Conservation (phyloP, 1,140 invertebrate genomes). For the Drosophila grimshawi region DNA sequence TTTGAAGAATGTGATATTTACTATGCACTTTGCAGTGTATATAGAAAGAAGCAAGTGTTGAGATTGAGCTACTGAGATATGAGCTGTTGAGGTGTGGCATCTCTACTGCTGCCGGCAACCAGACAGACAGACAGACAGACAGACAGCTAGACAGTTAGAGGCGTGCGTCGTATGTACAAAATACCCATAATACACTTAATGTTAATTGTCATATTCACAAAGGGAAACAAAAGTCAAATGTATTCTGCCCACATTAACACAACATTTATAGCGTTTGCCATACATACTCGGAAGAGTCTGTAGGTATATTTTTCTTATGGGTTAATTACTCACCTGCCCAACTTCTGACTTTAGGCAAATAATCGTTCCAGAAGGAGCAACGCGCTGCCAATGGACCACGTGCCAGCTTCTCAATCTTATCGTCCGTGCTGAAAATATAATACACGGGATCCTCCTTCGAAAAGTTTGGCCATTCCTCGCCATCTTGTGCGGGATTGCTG, state of each 20-base stretch:
- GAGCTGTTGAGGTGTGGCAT: slow-evolving; percentile 52
- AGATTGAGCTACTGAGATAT: slow-evolving; percentile 16
- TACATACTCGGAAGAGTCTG: not conserved
- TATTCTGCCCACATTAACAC: not conserved
- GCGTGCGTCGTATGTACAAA: slow-evolving; percentile 26
- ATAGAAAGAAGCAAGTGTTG: slow-evolving; percentile 6
- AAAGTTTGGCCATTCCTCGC: slow-evolving; percentile 95
- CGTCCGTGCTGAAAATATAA: slow-evolving; percentile 93
- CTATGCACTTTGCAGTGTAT: slow-evolving; percentile 25
- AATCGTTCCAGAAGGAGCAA: slow-evolving; percentile 98
- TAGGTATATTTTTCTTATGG: not conserved
- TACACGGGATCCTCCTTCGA: slow-evolving; percentile 93
- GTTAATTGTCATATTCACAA: slow-evolving; percentile 67
- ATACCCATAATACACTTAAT: slow-evolving; percentile 26
- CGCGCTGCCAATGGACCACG: slow-evolving; percentile 93
- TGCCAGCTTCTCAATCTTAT: slow-evolving; percentile 85
- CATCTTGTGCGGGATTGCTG: slow-evolving; percentile 92
- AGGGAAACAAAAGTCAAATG: slow-evolving; percentile 34
- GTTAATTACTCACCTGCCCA: slow-evolving; percentile 87
- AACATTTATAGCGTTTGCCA: not conserved
- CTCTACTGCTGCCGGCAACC: slow-evolving; percentile 6
- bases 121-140: slow-evolving; percentile 2
- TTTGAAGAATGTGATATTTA: not conserved
- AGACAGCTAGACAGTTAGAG: slow-evolving; percentile 3
- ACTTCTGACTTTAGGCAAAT: slow-evolving; percentile 93